Conservation (phyloP, 2,113 vertebrate species). For the Menidia beryllina region DNA sequence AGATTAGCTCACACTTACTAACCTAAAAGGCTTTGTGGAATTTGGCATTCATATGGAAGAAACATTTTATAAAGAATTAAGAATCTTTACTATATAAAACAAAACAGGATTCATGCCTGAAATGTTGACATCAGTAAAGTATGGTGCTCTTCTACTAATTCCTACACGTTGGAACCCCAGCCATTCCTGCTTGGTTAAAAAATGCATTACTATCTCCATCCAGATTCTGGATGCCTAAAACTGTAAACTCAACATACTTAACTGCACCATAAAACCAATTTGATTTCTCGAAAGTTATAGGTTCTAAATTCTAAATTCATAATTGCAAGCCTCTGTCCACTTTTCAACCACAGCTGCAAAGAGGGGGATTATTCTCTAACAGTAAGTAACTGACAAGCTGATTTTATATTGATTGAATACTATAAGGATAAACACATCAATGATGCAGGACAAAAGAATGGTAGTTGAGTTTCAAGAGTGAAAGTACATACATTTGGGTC, state of each 20-base stretch:
- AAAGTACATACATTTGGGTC: background rate
- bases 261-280: background rate
- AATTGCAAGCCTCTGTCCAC: background rate
- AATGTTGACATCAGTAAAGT: slow-evolving; percentile 17
- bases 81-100: too few species aligned
- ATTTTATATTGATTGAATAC: slow-evolving; percentile 14
- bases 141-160: background rate
- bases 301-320: slow-evolving; percentile 14
- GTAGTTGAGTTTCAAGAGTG: background rate
- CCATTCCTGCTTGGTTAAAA: background rate
- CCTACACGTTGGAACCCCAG: background rate
- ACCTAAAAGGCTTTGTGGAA: too few species aligned
- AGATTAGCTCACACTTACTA: too few species aligned
- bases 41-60: too few species aligned
- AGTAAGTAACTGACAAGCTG: slow-evolving; percentile 9
- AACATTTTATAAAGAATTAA: too few species aligned
- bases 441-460: background rate
- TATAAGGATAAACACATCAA: slow-evolving; percentile 7
- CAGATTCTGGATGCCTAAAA: background rate
- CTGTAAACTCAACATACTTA: background rate
- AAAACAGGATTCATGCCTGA: too few species aligned
- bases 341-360: slow-evolving; percentile 13
- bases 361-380: background rate
- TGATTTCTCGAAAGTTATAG: slow-evolving; percentile 16
- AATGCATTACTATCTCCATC: background rate